These are phyloP conservation scores for Enteromius paludinosus DNA, from an alignment of 2,797 vertebrate species.

Conservation along the genomic window DNA sequence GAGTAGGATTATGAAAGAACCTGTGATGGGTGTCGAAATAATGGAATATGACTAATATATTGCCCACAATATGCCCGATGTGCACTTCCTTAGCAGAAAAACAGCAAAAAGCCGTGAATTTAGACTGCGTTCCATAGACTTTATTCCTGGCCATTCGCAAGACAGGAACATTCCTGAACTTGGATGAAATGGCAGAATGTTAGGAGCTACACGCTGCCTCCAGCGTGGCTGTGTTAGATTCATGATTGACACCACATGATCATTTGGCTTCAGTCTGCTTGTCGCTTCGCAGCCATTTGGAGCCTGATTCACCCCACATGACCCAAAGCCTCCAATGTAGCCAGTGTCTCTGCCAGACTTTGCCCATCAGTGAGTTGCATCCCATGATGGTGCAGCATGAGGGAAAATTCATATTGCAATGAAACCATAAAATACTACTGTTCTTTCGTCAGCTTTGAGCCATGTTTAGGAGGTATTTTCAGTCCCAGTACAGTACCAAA, in stretches of 20 bases:
- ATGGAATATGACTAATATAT: background rate
- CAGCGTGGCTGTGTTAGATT: background rate
- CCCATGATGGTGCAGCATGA: slow-evolving; percentile 16
- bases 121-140: background rate
- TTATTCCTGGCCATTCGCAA: background rate
- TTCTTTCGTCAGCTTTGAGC: background rate
- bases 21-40: background rate
- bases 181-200: background rate
- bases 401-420: background rate
- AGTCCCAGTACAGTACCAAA: background rate
- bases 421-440: background rate
- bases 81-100: background rate
- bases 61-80: background rate
- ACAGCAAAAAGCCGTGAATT: background rate
- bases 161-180: background rate
- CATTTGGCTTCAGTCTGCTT: slow-evolving; percentile 12
- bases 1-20: background rate
- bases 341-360: slow-evolving; percentile 24
- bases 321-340: slow-evolving; percentile 10
- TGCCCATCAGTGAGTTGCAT: slow-evolving; percentile 5
- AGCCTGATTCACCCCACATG: slow-evolving; percentile 27
- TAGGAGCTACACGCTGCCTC: background rate
- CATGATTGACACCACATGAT: slow-evolving; percentile 45
- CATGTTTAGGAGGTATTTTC: background rate
- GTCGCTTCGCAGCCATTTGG: slow-evolving; percentile 3